A percentile compares a stretch with the other conserved stretches of the same genome.
Evolutionary conservation across 2,888 invertebrate genomes (phyloP).

Genomic region (Crioceris asparagi): DNA sequence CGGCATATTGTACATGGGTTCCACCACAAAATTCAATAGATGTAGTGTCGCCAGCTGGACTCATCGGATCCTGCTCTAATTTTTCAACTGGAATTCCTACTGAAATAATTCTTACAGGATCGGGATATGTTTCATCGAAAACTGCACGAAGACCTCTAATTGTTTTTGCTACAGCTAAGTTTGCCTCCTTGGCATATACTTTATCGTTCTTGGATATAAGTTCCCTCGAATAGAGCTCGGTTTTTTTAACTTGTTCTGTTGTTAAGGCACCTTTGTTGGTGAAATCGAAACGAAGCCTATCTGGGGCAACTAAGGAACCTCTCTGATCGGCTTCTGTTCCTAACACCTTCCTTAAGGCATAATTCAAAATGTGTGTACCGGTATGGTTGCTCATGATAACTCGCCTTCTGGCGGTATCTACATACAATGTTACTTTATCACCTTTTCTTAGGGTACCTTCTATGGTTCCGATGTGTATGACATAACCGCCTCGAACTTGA

Average conservation of each 20-base stretch:
- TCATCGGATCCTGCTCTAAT: slow-evolving; percentile 75
- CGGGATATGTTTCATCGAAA: slow-evolving; percentile 98
- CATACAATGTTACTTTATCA: slow-evolving; percentile 67
- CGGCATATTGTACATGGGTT: slow-evolving; percentile 84
- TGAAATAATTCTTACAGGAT: slow-evolving; percentile 88
- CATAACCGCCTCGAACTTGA: slow-evolving; percentile 91
- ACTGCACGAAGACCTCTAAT: slow-evolving; percentile 91
- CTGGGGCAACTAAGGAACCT: slow-evolving; percentile 95
- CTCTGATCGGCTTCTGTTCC: slow-evolving; percentile 89
- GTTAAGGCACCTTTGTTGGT: slow-evolving; percentile 90
- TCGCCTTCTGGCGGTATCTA: slow-evolving; percentile 77
- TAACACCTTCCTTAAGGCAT: slow-evolving; percentile 80
- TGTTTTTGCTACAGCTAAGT: slow-evolving; percentile 74
- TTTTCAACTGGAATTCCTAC: slow-evolving; percentile 84
- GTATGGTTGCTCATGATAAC: slow-evolving; percentile 98
- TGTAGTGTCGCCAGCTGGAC: slow-evolving; percentile 66
- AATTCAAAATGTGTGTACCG: slow-evolving; percentile 95
- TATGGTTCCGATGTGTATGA: slow-evolving; percentile 83
- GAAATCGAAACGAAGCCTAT: slow-evolving; percentile 94
- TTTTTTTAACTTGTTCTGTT: slow-evolving; percentile 72
- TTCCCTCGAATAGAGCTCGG: slow-evolving; percentile 69
- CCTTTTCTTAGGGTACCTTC: slow-evolving; percentile 78
- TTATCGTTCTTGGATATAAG: slow-evolving; percentile 41
- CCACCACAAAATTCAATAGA: slow-evolving; percentile 99
- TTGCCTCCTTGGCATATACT: slow-evolving; percentile 82